Conservation (phyloP, 2,113 vertebrate genomes). For the Nibea coibor region DNA sequence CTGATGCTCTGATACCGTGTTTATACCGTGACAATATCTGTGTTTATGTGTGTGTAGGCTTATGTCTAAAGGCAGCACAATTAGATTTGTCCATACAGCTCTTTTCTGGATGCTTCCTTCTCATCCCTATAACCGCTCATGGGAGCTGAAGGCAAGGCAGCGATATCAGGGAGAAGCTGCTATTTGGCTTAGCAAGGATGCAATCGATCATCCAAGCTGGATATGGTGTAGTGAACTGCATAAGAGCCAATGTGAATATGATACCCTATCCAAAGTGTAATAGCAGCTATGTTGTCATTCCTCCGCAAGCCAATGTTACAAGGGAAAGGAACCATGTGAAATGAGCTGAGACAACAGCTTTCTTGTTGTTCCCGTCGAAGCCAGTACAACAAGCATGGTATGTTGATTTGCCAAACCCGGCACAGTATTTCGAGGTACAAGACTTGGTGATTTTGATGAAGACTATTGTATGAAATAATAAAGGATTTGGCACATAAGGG, state of each 20-base stretch:
- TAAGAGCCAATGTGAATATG: slow-evolving; percentile 52
- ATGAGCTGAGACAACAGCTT: slow-evolving; percentile 39
- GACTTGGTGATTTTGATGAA: background rate
- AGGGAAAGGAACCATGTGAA: slow-evolving; percentile 15
- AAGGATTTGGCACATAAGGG: background rate
- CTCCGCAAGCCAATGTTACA: slow-evolving; percentile 23
- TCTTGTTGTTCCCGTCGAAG: slow-evolving; percentile 33
- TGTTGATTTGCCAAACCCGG: background rate
- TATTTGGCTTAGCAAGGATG: slow-evolving; percentile 42
- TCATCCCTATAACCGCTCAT: slow-evolving; percentile 6
- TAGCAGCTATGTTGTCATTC: slow-evolving; percentile 40
- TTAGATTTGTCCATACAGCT: slow-evolving; percentile 23
- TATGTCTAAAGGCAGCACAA: slow-evolving; percentile 19
- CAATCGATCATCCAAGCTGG: slow-evolving; percentile 53
- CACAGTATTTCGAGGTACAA: background rate
- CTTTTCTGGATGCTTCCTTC: slow-evolving; percentile 8
- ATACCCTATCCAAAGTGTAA: slow-evolving; percentile 49
- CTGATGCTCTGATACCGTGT: slow-evolving; percentile 48
- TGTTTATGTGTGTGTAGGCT: slow-evolving; percentile 19
- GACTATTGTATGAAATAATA: background rate
- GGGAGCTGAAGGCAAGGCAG: background rate
- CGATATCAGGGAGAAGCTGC: slow-evolving; percentile 32
- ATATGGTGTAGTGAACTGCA: slow-evolving; percentile 37
- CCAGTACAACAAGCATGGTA: background rate
- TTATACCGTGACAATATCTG: slow-evolving; percentile 11